phyloP scores from a whole-genome alignment of 2,888 invertebrate species.

The Rhamnusium bicolor region DNA sequence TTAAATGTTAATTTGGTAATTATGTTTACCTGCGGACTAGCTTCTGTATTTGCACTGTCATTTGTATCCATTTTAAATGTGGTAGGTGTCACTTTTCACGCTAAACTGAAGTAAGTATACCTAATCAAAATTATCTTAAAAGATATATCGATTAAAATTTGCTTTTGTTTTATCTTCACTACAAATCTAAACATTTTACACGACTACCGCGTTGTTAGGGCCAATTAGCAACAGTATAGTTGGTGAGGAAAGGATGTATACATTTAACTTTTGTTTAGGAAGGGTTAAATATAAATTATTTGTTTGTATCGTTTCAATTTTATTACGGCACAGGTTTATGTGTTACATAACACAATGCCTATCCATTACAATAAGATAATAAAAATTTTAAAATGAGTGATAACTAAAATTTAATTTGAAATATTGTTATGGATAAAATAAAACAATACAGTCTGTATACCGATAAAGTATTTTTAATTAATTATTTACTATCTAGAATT shows the following conservation, averaged over 20 bases:
- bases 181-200: constrained; percentile 47
- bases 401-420: too few relatives aligned
- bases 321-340: constrained; percentile 31
- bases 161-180: constrained; percentile 18
- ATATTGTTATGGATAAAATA: too few relatives aligned
- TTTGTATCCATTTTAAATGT: neutral
- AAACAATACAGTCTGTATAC: too few relatives aligned
- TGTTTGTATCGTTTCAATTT: constrained; percentile 50
- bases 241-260: constrained; percentile 51
- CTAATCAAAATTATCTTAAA: neutral
- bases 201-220: constrained; percentile 38
- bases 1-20: neutral
- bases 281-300: constrained; percentile 52
- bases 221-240: constrained; percentile 48
- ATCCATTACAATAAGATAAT: too few relatives aligned
- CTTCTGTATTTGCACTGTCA: neutral
- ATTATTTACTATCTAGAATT: too few relatives aligned
- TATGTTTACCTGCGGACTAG: neutral
- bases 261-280: constrained; percentile 49
- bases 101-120: neutral
- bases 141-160: neutral
- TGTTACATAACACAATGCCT: neutral
- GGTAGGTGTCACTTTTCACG: neutral
- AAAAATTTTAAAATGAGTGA: too few relatives aligned
- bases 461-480: too few relatives aligned